Percentiles rank a stretch among this genome's conserved stretches.
Evolutionary conservation across 2,797 vertebrate species (phyloP).

Genomic region (Tympanoctomys barrerae): DNA sequence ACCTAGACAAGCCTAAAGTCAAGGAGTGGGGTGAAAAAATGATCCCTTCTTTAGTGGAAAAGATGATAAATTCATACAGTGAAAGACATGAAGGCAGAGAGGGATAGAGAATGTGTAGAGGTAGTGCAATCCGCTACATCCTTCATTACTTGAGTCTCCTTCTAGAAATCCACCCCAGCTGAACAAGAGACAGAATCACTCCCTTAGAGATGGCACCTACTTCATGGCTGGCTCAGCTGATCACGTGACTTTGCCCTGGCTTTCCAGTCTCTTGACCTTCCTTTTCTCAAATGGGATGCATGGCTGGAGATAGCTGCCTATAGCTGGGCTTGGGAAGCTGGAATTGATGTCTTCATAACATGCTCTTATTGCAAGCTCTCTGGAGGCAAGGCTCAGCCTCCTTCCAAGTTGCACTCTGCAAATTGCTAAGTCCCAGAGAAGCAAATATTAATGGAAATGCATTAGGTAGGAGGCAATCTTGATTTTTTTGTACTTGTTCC

Average conservation of each 20-base stretch:
- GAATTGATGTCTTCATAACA: not conserved
- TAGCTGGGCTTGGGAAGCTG: not conserved
- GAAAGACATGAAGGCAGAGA: not conserved
- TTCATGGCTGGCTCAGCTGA: not conserved
- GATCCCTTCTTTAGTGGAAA: not conserved
- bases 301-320: not conserved
- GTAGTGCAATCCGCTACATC: not conserved
- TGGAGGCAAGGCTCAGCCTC: not conserved
- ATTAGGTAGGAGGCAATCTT: constrained; percentile 46
- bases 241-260: not conserved
- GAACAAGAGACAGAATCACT: not conserved
- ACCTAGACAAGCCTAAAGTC: not conserved
- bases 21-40: not conserved
- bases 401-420: constrained; percentile 36
- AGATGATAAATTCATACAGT: not conserved
- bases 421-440: constrained; percentile 45
- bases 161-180: not conserved
- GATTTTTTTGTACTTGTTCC: constrained; percentile 46
- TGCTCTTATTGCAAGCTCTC: not conserved
- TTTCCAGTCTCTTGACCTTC: not conserved
- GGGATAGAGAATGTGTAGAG: not conserved
- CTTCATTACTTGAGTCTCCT: not conserved
- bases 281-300: not conserved
- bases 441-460: constrained; percentile 34
- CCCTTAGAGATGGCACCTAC: not conserved